phyloP scores from a whole-genome alignment of 2,888 invertebrate species.

The Ophion slaviceki region DNA sequence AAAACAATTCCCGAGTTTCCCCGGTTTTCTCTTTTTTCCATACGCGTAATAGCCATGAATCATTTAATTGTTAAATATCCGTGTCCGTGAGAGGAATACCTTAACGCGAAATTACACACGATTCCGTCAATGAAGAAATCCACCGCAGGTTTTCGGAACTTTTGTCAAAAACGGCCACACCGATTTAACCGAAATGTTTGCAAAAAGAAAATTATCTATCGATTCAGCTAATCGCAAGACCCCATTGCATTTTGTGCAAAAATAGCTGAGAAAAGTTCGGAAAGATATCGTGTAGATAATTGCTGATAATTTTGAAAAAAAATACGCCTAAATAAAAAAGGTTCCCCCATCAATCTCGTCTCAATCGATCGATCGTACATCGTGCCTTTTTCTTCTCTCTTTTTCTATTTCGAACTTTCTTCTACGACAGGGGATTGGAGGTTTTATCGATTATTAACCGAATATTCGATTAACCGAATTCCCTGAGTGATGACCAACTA shows the following conservation, averaged over 20 bases:
- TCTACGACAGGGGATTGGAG: background rate
- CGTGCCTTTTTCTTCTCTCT: constrained; percentile 20
- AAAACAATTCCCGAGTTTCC: too few species aligned
- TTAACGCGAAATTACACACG: too few species aligned
- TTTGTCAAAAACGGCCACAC: background rate
- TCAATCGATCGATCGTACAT: constrained; percentile 20
- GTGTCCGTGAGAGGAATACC: too few species aligned
- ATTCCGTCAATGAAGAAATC: too few species aligned
- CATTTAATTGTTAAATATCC: too few species aligned
- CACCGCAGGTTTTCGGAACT: background rate
- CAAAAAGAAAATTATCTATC: background rate
- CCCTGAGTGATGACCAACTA: constrained; percentile 75
- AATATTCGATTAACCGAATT: constrained; percentile 66
- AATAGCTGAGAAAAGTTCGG: too few species aligned
- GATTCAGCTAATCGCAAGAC: background rate
- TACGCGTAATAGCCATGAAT: too few species aligned
- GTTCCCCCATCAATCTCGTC: background rate
- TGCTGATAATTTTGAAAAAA: too few species aligned
- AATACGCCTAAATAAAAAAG: background rate
- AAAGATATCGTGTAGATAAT: too few species aligned
- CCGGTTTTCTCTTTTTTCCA: too few species aligned
- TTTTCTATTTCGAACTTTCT: background rate
- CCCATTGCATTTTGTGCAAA: too few species aligned
- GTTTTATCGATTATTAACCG: constrained; percentile 45
- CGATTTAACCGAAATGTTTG: background rate